A percentile compares a stretch with the other conserved stretches of the same genome.
These are phyloP conservation scores for Xenopus petersii DNA, from an alignment of 2,797 vertebrate species.

Conservation along the genomic window DNA sequence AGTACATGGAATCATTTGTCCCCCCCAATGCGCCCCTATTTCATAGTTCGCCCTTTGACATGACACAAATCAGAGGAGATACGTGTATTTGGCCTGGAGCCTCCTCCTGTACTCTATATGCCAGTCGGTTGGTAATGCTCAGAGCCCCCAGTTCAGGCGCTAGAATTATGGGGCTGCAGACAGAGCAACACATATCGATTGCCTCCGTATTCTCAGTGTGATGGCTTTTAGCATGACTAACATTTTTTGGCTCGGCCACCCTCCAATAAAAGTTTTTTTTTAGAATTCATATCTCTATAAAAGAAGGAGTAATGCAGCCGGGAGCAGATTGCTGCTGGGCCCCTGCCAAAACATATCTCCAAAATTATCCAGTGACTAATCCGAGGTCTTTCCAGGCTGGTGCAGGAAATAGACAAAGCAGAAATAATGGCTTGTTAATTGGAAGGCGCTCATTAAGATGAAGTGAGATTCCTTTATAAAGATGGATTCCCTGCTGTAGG, in stretches of 20 bases:
- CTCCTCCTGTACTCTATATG: too few relatives aligned
- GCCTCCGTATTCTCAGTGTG: constrained; percentile 7
- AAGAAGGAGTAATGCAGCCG: neutral
- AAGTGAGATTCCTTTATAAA: too few relatives aligned
- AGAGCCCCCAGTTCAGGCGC: too few relatives aligned
- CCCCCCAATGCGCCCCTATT: too few relatives aligned
- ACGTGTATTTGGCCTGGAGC: too few relatives aligned
- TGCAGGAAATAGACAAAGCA: neutral
- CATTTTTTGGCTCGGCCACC: constrained; percentile 17
- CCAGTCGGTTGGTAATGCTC: too few relatives aligned
- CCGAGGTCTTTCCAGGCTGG: constrained; percentile 22
- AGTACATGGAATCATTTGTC: too few relatives aligned
- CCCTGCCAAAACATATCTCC: constrained; percentile 25
- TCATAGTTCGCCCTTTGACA: too few relatives aligned
- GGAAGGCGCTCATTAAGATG: too few relatives aligned
- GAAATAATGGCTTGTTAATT: too few relatives aligned
- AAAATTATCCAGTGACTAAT: constrained; percentile 16
- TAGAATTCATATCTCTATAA: neutral
- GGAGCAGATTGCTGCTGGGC: neutral
- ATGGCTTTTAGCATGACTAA: constrained; percentile 33
- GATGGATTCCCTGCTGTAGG: too few relatives aligned
- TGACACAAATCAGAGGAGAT: too few relatives aligned
- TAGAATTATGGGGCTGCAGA: neutral
- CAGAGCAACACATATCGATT: constrained; percentile 13
- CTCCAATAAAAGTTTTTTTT: neutral